Evolutionary conservation across 23 tunicate genomes (phyloP), one percentile per base, ranked within the genome.

Genomic region (Ciona savignyi): DNA sequence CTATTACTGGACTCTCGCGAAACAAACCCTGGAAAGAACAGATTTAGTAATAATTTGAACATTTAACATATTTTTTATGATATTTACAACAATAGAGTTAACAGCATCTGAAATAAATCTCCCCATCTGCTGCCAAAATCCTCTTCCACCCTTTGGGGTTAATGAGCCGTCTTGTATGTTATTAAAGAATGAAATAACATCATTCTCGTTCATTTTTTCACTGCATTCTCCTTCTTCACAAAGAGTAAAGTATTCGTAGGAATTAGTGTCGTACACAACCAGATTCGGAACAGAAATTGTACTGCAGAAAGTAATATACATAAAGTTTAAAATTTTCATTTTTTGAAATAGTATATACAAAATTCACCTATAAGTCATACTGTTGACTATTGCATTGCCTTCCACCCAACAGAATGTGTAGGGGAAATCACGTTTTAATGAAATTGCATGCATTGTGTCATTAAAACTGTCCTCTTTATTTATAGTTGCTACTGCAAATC

Each of bases 381-480:
- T 79, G 75, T 90, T 90, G 23, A 80, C 81, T 26, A 90, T 75
- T n/a, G 49, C 66, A 51, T 72, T 78, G 63, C 89, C 97, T 24
- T 48, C 68, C 2, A 81, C 78, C 97, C 97, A 90, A 33, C 82
- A 90, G 63, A 90, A 90, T 27, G 71, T 76, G 49, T 60, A 90
- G 30, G 74, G 75, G 29, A 33, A 63, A 21, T 70, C 79, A 32
- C 86, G 65, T n/a, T 77, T 32, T 49, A 70, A 62, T 0, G 90
- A 90, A 4, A 90, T 74, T 21, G 63, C 31, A 25, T 70, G 25
- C 63, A 80, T 65, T 27, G 81, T 70, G 2, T 68, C 25, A 56
- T 83, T 75, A 4, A 90, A 49, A 35, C 25, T 30, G 65, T 79
- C 86, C 22, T 56, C 65, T 0, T 85, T 75, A 4, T 75, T 25